Conservation (phyloP, 2,797 vertebrate species). For the Microhierax caerulescens region DNA sequence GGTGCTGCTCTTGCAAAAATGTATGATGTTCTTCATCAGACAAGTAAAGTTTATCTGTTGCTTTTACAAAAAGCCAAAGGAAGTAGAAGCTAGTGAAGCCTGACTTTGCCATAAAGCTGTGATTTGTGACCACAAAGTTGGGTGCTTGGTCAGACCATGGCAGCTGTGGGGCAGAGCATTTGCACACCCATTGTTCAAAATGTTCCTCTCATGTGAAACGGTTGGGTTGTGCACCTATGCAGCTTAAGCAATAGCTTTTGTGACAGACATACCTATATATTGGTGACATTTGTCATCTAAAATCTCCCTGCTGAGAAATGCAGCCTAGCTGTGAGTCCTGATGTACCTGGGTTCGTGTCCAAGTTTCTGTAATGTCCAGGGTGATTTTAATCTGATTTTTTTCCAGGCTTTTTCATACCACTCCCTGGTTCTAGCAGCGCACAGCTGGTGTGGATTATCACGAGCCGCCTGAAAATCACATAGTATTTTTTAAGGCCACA, state of each 20-base stretch:
- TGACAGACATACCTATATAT: neutral
- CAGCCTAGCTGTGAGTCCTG: neutral
- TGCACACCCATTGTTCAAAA: neutral
- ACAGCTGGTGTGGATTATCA: neutral
- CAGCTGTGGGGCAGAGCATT: neutral
- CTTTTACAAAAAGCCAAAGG: neutral
- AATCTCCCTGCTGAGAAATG: neutral
- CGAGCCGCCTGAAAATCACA: neutral
- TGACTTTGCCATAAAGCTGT: neutral
- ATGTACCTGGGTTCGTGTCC: neutral
- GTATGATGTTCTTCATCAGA: accelerated
- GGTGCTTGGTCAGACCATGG: neutral
- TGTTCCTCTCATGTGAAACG: neutral
- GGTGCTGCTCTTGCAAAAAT: neutral
- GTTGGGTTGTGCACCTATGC: neutral
- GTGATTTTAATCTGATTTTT: neutral
- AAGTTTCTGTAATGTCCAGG: neutral
- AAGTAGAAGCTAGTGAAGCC: neutral
- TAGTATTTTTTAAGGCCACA: neutral
- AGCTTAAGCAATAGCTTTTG: neutral
- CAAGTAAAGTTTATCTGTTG: neutral
- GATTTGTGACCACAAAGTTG: neutral
- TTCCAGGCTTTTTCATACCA: neutral
- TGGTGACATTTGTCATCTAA: neutral
- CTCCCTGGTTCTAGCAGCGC: neutral